Base-by-base conservation (phyloP, 2,113 vertebrate species). In the Caretta caretta region DNA sequence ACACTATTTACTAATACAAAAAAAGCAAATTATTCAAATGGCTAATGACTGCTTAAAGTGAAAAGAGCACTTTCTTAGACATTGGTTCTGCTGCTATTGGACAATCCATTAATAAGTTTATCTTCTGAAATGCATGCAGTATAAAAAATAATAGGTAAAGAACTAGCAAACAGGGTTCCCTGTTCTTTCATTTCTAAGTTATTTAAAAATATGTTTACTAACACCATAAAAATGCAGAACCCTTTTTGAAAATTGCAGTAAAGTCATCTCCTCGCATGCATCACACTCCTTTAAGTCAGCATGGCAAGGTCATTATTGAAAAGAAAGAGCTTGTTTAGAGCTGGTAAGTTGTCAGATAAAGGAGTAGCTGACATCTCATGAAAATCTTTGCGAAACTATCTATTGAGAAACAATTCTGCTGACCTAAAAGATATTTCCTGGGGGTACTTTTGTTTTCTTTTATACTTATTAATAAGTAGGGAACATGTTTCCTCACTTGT, bases 101-200 rank as follows among this genome's bases (percentile, higher is more conserved):
- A 81, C 42, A 80, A 17, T 90, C 49, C 76, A n/a, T 51, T 86
- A 94, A 2, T 84, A 95, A 93, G 10, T 92, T 94, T 62, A 88
- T 29, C 10, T 3, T 62, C 72, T 8, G 76, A 92, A 92, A 89
- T 56, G 87, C 10, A 56, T 85, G 59, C 2, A 69, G 14, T 4
- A 91, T 51, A 83, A 50, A 95, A 89, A 62, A 79, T n/a, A 87
- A 65, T 87, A 88, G 76, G 31, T 2, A 76, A 88, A 25, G 22
- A 76, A 5, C 5, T 57, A 89, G 88, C 22, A 90, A 89, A 92
- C 6, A 80, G 56, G 17, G 22, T 72, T 38, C 1, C 29, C 80
- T 84, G 90, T 91, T 90, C 24, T 59, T 95, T 78, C n/a, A 76
- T 88, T 91, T 59, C 19, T 82, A 90, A 84, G 29, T 35, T 56